These are phyloP conservation scores for Scylla paramamosain DNA, from an alignment of 1,140 invertebrate genomes.

Conservation along the genomic window DNA sequence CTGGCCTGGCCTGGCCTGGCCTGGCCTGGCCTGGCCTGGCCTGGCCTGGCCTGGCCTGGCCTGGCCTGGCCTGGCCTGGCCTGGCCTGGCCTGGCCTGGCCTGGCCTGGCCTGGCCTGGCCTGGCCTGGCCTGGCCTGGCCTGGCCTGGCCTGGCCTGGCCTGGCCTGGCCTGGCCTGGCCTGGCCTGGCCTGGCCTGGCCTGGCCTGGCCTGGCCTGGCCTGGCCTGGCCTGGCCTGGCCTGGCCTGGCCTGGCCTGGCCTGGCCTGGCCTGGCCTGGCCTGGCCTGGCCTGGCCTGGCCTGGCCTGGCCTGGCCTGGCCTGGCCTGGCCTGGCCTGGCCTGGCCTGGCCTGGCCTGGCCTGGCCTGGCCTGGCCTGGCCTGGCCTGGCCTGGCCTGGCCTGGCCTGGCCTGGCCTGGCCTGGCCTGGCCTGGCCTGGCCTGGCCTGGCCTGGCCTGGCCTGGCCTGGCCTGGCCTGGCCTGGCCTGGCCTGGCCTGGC, in stretches of 20 bases:
- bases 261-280: conserved; percentile 69
- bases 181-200: conserved; percentile 40
- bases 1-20: conserved; percentile 56
- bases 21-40: conserved; percentile 66
- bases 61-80: conserved; percentile 70
- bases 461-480: conserved; percentile 65
- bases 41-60: conserved; percentile 76
- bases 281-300: conserved; percentile 76
- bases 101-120: background rate
- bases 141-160: conserved; percentile 66
- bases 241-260: conserved; percentile 72
- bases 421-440: conserved; percentile 51
- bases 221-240: conserved; percentile 67
- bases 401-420: conserved; percentile 55
- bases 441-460: background rate
- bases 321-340: conserved; percentile 78
- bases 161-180: background rate
- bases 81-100: conserved; percentile 64
- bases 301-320: conserved; percentile 78
- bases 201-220: conserved; percentile 59
- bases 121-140: conserved; percentile 58
- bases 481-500: conserved; percentile 42
- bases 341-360: conserved; percentile 73
- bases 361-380: conserved; percentile 64
- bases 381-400: conserved; percentile 63